Base-by-base conservation (phyloP, 2,888 invertebrate species). In the Eupithecia vulgata region DNA sequence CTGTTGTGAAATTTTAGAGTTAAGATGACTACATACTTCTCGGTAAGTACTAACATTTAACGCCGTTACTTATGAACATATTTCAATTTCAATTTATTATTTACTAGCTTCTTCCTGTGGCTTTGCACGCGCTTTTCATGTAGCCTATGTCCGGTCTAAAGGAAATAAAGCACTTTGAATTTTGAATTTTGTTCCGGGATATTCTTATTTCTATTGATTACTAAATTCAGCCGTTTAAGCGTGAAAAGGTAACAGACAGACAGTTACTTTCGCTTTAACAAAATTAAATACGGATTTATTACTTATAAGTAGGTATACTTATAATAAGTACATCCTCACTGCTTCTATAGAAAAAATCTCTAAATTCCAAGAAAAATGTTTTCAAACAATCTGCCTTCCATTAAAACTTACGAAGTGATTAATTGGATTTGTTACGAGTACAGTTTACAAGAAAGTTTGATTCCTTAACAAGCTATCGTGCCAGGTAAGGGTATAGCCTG, bases 381-480 rank as follows among this genome's bases (percentile, higher is more conserved):
- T 15, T 61, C 15, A 10, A 64, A 64, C 62, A 64, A 35, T n/a
- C 62, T 35, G n/a, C 62, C 35, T 35, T n/a, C 21, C 62, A 64
- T 34, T 34, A 35, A 64, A 64, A 64, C 62, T 64, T 34, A 40
- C 65, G 13, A 15, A 65, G 65, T 65, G 35, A 37, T n/a, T 40
- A 65, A 65, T 65, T 65, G 40, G 40, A 65, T 65, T 65, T 64
- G 64, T 37, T 65, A 35, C 12, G 40, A 40, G 65, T 65, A 65
- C 65, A n/a, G 37, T 57, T 65, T 21, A 65, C 65, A 21, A 42
- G 64, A 52, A 67, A 67, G 68, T 59, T 52, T 37, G 64, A 73
- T 67, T 70, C 67, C 67, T 25, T 34, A 62, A 67, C 62, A 70
- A 73, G 73, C 34, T 62, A 73, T 35, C 66, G 34, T 66, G 57